Evolutionary conservation across 2,797 vertebrate species (phyloP).

Genomic region (Glossophaga mutica): DNA sequence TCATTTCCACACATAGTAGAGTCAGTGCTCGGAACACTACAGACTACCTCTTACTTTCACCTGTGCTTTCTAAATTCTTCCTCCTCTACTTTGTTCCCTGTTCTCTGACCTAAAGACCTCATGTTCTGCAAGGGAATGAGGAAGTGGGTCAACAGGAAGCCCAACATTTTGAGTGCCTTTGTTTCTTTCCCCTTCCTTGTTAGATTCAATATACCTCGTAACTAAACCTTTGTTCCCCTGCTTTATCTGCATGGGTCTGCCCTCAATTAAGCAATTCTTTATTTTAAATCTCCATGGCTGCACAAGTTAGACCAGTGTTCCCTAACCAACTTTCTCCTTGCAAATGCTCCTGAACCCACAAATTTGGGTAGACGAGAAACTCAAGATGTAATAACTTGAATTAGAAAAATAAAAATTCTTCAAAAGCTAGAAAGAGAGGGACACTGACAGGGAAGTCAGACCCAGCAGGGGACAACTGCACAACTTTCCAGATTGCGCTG

Average conservation of each 20-base stretch:
- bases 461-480: rapidly evolving
- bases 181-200: neutral
- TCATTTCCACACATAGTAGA: neutral
- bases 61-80: neutral
- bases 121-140: neutral
- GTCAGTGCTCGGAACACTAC: neutral
- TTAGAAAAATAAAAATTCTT: neutral
- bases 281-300: neutral
- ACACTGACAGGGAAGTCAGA: neutral
- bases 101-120: neutral
- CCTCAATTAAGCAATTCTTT: neutral
- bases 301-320: neutral
- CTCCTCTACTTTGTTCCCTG: neutral
- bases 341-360: neutral
- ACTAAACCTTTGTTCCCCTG: neutral
- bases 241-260: neutral
- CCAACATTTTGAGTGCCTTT: neutral
- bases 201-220: neutral
- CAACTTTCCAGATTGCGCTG: neutral
- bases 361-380: neutral
- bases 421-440: neutral
- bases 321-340: neutral
- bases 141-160: slow-evolving; percentile 39
- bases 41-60: neutral
- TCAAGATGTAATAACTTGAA: neutral